Evolutionary conservation across 2,113 vertebrate genomes (phyloP).

Genomic region (Brachyistius frenatus): DNA sequence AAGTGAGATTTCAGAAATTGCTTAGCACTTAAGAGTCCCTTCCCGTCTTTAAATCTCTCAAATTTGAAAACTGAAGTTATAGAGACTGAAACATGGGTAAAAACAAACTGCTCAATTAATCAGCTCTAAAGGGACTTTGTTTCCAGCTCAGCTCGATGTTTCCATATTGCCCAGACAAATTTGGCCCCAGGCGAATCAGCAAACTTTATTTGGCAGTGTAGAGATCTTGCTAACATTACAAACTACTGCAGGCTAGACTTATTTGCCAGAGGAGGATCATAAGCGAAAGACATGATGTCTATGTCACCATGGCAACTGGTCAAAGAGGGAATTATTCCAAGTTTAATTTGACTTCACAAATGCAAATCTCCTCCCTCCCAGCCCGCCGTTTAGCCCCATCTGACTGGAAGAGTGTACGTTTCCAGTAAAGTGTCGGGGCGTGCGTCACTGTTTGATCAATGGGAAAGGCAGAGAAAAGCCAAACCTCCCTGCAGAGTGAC

Average conservation of each 20-base stretch:
- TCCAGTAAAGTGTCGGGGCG: slow-evolving; percentile 49
- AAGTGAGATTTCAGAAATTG: slow-evolving; percentile 31
- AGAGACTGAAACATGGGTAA: slow-evolving; percentile 33
- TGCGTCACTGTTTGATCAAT: slow-evolving; percentile 66
- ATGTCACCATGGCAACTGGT: slow-evolving; percentile 73
- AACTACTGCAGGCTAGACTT: slow-evolving; percentile 57
- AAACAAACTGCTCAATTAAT: slow-evolving; percentile 62
- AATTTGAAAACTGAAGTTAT: slow-evolving; percentile 16
- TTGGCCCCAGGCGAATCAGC: slow-evolving; percentile 56
- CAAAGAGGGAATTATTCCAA: slow-evolving; percentile 47
- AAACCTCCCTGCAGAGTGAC: slow-evolving; percentile 32
- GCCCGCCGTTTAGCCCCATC: slow-evolving; percentile 2
- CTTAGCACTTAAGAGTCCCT: slow-evolving; percentile 11
- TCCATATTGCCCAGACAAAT: slow-evolving; percentile 66
- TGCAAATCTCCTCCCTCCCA: slow-evolving; percentile 8
- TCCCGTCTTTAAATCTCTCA: slow-evolving; percentile 16
- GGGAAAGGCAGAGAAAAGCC: slow-evolving; percentile 42
- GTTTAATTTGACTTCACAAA: slow-evolving; percentile 58
- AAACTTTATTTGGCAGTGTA: slow-evolving; percentile 54
- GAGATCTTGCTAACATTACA: slow-evolving; percentile 43
- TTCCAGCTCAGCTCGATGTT: slow-evolving; percentile 48
- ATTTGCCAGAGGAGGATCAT: slow-evolving; percentile 43
- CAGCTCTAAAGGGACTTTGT: slow-evolving; percentile 24
- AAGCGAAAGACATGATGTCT: slow-evolving; percentile 51
- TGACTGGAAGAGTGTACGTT: slow-evolving; percentile 57